phyloP scores from a whole-genome alignment of 2,888 invertebrate genomes.

The Cerastis leucographa region DNA sequence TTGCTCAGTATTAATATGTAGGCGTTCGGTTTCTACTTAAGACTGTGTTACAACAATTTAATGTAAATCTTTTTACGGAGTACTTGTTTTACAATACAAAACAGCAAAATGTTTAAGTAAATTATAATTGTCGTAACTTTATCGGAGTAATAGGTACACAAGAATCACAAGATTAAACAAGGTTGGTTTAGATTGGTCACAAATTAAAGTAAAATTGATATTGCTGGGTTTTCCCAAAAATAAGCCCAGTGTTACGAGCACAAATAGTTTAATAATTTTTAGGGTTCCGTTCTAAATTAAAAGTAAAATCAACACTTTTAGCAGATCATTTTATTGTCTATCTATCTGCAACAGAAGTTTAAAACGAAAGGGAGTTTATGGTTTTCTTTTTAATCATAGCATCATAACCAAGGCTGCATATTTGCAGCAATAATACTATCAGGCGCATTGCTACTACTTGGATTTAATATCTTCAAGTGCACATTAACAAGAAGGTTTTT shows the following conservation, averaged over 20 bases:
- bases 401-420: neutral
- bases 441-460: slow-evolving; percentile 24
- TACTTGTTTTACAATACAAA: neutral
- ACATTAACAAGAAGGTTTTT: neutral
- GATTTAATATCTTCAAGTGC: slow-evolving; percentile 7
- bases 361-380: neutral
- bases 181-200: neutral
- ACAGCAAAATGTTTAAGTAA: neutral
- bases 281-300: neutral
- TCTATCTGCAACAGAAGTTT: neutral
- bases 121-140: neutral
- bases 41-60: neutral
- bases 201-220: neutral
- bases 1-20: slow-evolving; percentile 15
- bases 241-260: neutral
- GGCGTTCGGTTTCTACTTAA: neutral
- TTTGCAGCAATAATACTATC: slow-evolving; percentile 21
- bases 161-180: no score
- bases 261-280: neutral
- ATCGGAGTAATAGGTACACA: neutral
- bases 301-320: neutral
- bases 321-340: neutral
- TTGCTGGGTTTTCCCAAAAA: neutral
- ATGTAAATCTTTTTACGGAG: neutral
- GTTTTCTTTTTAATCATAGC: neutral